A percentile compares a stretch with the other conserved stretches of the same genome.
Evolutionary conservation across 2,797 vertebrate genomes (phyloP).

Genomic region (Centropyge bicolor): DNA sequence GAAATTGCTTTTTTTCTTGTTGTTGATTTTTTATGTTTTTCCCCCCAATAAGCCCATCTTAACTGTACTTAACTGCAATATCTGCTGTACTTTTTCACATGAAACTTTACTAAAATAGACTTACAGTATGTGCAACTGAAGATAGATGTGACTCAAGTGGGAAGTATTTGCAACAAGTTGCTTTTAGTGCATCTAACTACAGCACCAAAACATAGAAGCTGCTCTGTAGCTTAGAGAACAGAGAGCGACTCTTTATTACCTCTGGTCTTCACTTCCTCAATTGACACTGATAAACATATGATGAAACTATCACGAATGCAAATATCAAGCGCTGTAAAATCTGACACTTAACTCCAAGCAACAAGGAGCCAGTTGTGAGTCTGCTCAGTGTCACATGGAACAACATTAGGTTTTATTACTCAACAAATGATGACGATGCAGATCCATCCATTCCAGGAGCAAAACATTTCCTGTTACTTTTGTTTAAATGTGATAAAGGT

Average conservation of each 20-base stretch:
- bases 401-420: not conserved
- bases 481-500: not conserved
- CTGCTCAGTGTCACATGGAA: not conserved
- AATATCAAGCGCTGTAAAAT: constrained; percentile 39
- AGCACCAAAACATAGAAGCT: constrained; percentile 1
- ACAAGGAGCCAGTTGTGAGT: not conserved
- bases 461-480: not conserved
- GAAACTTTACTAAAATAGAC: not conserved
- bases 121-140: not conserved
- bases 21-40: no score
- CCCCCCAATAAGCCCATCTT: no score
- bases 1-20: no score
- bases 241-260: not conserved
- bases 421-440: not conserved
- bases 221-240: constrained; percentile 11
- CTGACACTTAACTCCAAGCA: not conserved
- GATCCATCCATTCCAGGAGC: not conserved
- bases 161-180: not conserved
- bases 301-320: constrained; percentile 49
- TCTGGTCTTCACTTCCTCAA: constrained; percentile 49
- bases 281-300: constrained; percentile 49
- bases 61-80: no score
- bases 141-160: not conserved
- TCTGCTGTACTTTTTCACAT: not conserved
- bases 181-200: not conserved